Evolutionary conservation across 2,113 vertebrate genomes (phyloP).

Genomic region (Hyperopisus bebe): DNA sequence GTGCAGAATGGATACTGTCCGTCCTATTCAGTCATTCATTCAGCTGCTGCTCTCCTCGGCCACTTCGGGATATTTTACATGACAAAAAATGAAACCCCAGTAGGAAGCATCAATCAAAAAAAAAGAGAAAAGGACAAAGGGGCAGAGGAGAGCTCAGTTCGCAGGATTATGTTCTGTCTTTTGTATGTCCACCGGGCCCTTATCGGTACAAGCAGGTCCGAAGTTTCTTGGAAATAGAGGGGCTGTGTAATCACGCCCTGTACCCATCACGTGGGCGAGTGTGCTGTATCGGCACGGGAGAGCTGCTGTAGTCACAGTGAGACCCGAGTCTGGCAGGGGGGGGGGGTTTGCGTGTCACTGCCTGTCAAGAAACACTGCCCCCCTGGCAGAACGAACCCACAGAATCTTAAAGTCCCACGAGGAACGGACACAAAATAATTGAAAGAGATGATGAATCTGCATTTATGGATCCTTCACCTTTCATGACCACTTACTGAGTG

Average conservation of each 20-base stretch:
- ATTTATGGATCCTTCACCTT: neutral
- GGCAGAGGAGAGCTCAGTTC: neutral
- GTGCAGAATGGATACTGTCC: neutral
- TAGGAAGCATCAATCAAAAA: neutral
- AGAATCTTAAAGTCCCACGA: neutral
- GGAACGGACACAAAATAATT: neutral
- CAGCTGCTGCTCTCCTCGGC: neutral
- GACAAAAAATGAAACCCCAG: neutral
- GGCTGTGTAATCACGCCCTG: neutral
- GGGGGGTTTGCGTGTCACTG: too few relatives aligned
- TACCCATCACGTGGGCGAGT: neutral
- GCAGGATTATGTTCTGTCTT: neutral
- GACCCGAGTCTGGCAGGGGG: neutral
- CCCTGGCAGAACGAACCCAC: neutral
- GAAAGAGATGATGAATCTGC: neutral
- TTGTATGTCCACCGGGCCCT: neutral
- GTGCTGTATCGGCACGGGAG: neutral
- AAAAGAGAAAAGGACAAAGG: neutral
- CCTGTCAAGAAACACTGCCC: neutral
- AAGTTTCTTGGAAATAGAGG: neutral
- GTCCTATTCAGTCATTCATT: constrained; percentile 9
- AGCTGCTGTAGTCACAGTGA: neutral
- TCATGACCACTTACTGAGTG: neutral
- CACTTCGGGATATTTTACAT: neutral
- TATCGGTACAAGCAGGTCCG: neutral